Conservation (phyloP, 2,888 invertebrate species). For the Mayetiola destructor region DNA sequence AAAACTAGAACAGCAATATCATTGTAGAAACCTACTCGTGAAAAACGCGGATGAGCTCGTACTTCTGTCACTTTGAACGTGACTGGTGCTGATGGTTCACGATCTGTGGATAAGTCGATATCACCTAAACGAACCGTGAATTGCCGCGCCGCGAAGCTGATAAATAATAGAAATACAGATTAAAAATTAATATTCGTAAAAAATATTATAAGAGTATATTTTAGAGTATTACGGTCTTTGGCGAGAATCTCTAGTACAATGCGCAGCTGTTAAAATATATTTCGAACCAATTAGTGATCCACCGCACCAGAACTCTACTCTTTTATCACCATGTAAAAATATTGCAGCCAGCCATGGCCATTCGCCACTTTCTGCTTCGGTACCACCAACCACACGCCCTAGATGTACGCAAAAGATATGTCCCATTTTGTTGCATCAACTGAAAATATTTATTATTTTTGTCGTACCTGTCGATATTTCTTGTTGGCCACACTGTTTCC, state of each 20-base stretch:
- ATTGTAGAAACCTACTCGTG: constrained; percentile 83
- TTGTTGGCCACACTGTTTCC: constrained; percentile 60
- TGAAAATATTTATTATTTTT: not conserved
- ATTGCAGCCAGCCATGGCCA: constrained; percentile 98
- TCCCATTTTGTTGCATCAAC: not conserved
- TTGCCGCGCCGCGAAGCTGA: constrained; percentile 73
- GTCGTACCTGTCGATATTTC: constrained; percentile 51
- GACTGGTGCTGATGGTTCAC: constrained; percentile 71
- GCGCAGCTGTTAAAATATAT: constrained; percentile 75
- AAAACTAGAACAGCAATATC: constrained; percentile 58
- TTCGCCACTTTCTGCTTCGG: constrained; percentile 65
- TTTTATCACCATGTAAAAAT: constrained; percentile 68
- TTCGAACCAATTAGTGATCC: constrained; percentile 70
- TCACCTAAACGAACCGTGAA: constrained; percentile 82
- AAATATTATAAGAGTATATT: constrained; percentile 1
- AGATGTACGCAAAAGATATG: not conserved
- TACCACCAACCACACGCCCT: constrained; percentile 79
- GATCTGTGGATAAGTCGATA: constrained; percentile 68
- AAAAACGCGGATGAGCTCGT: constrained; percentile 70
- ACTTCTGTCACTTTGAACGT: constrained; percentile 65
- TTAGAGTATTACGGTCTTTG: constrained; percentile 62
- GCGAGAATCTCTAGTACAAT: constrained; percentile 79
- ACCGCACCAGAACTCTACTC: constrained; percentile 88
- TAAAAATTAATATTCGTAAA: constrained; percentile 13
- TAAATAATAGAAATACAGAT: not conserved